These are phyloP conservation scores for Aplysia californica DNA, from an alignment of 1,140 invertebrate genomes.

Conservation along the genomic window DNA sequence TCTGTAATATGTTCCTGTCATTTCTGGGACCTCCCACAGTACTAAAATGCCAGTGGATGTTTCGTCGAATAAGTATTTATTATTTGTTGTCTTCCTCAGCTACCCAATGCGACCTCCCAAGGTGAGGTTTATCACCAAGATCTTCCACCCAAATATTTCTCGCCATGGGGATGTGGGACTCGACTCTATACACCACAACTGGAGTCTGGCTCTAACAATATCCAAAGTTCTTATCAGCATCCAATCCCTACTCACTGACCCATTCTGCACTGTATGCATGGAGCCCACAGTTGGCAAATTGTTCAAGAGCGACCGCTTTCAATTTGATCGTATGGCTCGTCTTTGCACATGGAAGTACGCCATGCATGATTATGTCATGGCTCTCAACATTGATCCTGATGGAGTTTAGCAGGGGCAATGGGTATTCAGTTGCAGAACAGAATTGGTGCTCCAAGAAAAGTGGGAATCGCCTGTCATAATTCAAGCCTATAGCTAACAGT, in stretches of 20 bases:
- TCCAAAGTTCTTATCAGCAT: conserved; percentile 75
- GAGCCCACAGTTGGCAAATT: conserved; percentile 86
- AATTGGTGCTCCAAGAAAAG: too few relatives aligned
- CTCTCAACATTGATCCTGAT: conserved; percentile 54
- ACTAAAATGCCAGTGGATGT: too few relatives aligned
- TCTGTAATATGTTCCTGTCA: too few relatives aligned
- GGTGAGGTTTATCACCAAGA: conserved; percentile 76
- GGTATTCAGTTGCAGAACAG: too few relatives aligned
- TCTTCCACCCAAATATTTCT: conserved; percentile 95
- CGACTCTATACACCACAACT: conserved; percentile 95
- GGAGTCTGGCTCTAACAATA: conserved; percentile 92
- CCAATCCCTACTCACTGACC: conserved; percentile 93
- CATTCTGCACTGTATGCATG: conserved; percentile 92
- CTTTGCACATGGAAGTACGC: conserved; percentile 94
- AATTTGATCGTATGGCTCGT: conserved; percentile 85
- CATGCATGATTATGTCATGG: conserved; percentile 79
- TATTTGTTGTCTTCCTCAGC: conserved; percentile 68
- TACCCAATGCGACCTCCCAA: conserved; percentile 93
- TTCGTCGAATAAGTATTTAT: too few relatives aligned
- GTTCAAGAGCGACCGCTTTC: conserved; percentile 79
- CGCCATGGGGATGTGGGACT: conserved; percentile 96
- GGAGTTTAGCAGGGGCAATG: too few relatives aligned
- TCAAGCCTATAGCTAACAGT: too few relatives aligned
- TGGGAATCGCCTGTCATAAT: too few relatives aligned
- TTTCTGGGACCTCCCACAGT: too few relatives aligned